phyloP scores from a whole-genome alignment of 1,140 invertebrate species.

The Coboldia fuscipes region DNA sequence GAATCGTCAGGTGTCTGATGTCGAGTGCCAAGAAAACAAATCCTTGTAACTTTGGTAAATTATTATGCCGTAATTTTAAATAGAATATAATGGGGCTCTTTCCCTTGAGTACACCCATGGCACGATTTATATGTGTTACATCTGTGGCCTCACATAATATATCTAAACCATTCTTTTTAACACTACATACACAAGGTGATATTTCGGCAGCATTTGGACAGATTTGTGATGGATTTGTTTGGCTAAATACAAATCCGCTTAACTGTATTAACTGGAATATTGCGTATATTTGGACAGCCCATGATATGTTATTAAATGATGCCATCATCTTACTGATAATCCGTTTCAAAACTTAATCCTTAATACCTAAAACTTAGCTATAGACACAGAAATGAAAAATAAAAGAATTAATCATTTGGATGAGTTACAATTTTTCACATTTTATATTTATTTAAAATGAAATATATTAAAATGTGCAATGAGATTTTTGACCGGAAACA shows the following conservation, averaged over 20 bases:
- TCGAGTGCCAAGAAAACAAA: slow-evolving; percentile 71
- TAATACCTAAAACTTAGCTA: too few relatives aligned
- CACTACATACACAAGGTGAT: slow-evolving; percentile 52
- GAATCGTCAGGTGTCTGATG: slow-evolving; percentile 67
- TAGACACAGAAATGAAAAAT: too few relatives aligned
- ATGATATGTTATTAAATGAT: too few relatives aligned
- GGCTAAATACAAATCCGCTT: not conserved
- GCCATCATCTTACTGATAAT: too few relatives aligned
- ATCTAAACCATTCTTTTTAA: slow-evolving; percentile 70
- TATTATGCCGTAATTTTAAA: slow-evolving; percentile 63
- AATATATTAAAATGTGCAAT: too few relatives aligned
- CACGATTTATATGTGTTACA: slow-evolving; percentile 40
- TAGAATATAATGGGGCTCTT: slow-evolving; percentile 62
- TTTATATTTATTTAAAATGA: too few relatives aligned
- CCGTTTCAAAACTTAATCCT: too few relatives aligned
- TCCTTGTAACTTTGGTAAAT: slow-evolving; percentile 56
- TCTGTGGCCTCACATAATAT: slow-evolving; percentile 69
- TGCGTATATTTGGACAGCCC: too few relatives aligned
- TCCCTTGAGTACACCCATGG: slow-evolving; percentile 54
- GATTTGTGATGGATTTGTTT: slow-evolving; percentile 24
- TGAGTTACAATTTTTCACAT: too few relatives aligned
- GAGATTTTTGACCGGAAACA: too few relatives aligned
- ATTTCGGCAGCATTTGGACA: slow-evolving; percentile 50
- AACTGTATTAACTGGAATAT: too few relatives aligned
- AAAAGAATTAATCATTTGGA: too few relatives aligned